Conservation (phyloP, 2,113 vertebrate species). For the Callionymus lyra region DNA sequence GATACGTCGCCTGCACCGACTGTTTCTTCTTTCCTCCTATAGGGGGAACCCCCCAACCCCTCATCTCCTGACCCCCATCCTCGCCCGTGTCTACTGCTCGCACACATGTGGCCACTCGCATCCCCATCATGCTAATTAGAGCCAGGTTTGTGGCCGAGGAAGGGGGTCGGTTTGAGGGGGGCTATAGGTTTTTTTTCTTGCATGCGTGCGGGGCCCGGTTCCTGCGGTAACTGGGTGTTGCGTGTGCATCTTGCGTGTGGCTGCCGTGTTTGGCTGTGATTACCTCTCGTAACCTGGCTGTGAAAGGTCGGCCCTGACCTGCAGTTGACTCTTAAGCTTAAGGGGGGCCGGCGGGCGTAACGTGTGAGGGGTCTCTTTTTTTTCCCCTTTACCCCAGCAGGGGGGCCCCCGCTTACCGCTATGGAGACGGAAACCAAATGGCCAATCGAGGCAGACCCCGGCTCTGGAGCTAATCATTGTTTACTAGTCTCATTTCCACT, state of each 20-base stretch:
- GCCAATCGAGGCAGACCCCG: conserved; percentile 45
- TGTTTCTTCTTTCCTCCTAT: conserved; percentile 35
- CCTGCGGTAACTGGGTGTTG: conserved; percentile 16
- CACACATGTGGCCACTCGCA: conserved; percentile 58
- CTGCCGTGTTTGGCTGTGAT: conserved; percentile 69
- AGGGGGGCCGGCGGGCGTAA: conserved; percentile 4
- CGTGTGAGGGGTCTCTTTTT: conserved; percentile 15
- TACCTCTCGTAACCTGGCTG: conserved; percentile 68
- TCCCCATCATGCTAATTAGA: conserved; percentile 68
- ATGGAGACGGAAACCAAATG: conserved; percentile 55
- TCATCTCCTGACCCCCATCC: conserved; percentile 19
- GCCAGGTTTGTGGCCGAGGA: conserved; percentile 61
- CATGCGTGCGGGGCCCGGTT: neutral
- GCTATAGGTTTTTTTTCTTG: neutral
- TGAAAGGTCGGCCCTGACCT: conserved; percentile 70
- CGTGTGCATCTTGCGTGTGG: conserved; percentile 67
- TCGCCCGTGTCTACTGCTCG: conserved; percentile 28
- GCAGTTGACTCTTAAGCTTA: conserved; percentile 53
- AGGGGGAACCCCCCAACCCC: conserved; percentile 21
- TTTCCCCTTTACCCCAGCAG: conserved; percentile 43
- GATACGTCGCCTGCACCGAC: conserved; percentile 34
- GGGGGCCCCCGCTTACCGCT: conserved; percentile 39
- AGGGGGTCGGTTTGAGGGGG: conserved; percentile 17
- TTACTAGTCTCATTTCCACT: conserved; percentile 79
- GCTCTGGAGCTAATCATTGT: conserved; percentile 78